Conservation (phyloP, 2,113 vertebrate genomes). For the Chamaetylas fuelleborni region DNA sequence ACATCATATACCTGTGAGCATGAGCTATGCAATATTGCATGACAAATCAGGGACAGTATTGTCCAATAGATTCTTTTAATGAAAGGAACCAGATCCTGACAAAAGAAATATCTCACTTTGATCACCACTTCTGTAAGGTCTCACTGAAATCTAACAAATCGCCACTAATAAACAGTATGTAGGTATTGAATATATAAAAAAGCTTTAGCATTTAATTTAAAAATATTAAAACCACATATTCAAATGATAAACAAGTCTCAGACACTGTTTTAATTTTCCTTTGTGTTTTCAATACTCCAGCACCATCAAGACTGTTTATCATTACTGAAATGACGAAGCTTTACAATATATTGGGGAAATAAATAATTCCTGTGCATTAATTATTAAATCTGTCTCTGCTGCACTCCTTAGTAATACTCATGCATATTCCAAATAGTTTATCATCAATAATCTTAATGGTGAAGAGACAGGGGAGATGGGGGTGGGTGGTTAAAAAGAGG, state of each 20-base stretch:
- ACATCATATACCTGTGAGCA: neutral
- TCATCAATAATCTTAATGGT: neutral
- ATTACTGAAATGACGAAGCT: neutral
- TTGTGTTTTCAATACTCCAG: neutral
- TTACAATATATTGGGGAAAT: conserved; percentile 59
- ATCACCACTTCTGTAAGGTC: neutral
- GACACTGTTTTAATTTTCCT: conserved; percentile 14
- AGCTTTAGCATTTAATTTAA: neutral
- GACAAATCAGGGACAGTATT: neutral
- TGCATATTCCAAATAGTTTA: conserved; percentile 15
- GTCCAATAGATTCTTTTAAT: neutral
- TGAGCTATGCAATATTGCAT: neutral
- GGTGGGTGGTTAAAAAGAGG: neutral
- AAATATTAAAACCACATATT: conserved; percentile 55
- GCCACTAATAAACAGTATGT: neutral
- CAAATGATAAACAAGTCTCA: conserved; percentile 21
- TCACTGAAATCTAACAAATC: neutral
- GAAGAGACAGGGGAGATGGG: neutral
- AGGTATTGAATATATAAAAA: neutral
- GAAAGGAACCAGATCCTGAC: neutral
- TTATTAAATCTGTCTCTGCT: conserved; percentile 61
- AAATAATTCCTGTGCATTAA: conserved; percentile 64
- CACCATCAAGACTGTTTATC: neutral
- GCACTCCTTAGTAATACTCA: conserved; percentile 3
- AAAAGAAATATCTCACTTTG: neutral